phyloP scores from a whole-genome alignment of 2,113 vertebrate species.

The Brachyhypopomus occidentalis region DNA sequence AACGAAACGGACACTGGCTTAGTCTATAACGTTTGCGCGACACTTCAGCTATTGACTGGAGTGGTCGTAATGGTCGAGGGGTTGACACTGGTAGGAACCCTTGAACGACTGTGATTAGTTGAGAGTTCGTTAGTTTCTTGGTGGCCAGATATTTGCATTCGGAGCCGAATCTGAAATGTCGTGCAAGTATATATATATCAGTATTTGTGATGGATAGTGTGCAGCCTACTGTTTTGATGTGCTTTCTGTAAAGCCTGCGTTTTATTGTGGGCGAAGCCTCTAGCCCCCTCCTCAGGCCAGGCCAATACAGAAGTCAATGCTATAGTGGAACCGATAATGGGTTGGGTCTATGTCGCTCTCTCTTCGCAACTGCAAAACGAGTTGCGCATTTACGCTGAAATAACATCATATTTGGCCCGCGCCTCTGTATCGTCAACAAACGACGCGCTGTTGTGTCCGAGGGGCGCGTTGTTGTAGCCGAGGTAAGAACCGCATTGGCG shows the following conservation, averaged over 20 bases:
- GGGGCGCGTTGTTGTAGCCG: slow-evolving; percentile 4
- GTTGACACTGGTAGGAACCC: neutral
- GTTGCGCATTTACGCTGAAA: too few relatives aligned
- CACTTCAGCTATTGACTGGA: too few relatives aligned
- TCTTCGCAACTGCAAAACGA: neutral
- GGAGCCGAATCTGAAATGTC: neutral
- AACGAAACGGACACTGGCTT: neutral
- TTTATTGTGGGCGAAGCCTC: neutral
- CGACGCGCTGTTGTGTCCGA: neutral
- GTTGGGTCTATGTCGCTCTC: neutral
- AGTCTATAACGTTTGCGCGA: neutral
- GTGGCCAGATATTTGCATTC: neutral
- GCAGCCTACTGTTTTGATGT: neutral
- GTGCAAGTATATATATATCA: neutral
- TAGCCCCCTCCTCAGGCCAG: slow-evolving; percentile 22
- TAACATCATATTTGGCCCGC: neutral
- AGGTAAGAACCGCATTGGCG: slow-evolving; percentile 18
- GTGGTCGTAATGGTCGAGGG: too few relatives aligned
- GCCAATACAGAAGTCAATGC: slow-evolving; percentile 23
- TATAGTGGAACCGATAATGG: neutral
- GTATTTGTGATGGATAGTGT: neutral
- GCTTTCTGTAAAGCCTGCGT: too few relatives aligned
- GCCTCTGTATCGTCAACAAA: neutral
- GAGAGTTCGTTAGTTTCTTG: neutral
- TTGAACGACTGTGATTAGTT: neutral